These are phyloP conservation scores for Venturia canescens DNA, from an alignment of 1,140 invertebrate species.

Conservation along the genomic window DNA sequence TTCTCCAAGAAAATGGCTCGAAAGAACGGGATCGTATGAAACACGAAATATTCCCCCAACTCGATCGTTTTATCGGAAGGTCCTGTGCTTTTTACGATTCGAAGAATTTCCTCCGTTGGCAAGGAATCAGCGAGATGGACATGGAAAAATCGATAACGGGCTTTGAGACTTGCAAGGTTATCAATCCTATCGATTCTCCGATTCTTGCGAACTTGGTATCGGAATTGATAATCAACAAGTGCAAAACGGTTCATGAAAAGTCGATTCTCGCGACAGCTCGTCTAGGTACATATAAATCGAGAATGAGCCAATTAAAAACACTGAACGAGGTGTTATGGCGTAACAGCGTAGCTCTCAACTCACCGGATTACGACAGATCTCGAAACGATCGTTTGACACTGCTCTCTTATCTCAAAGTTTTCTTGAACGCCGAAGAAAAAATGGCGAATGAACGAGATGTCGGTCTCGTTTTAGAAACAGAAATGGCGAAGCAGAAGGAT, in stretches of 20 bases:
- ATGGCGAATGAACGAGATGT: conserved; percentile 47
- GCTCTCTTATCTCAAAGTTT: conserved; percentile 57
- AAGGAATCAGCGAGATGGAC: conserved; percentile 47
- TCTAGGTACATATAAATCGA: conserved; percentile 68
- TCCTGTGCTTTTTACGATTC: conserved; percentile 59
- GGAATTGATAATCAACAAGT: conserved; percentile 61
- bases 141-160: conserved; percentile 36
- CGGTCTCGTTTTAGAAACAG: conserved; percentile 13
- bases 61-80: conserved; percentile 55
- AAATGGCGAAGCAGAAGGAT: conserved; percentile 33
- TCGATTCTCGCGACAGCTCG: conserved; percentile 58
- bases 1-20: conserved; percentile 26
- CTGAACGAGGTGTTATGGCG: conserved; percentile 77
- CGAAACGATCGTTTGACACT: conserved; percentile 64
- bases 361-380: conserved; percentile 57
- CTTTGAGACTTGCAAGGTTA: neutral
- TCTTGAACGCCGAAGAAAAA: conserved; percentile 56
- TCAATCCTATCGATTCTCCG: conserved; percentile 57
- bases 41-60: conserved; percentile 55
- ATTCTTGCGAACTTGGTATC: conserved; percentile 65
- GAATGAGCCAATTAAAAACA: conserved; percentile 67
- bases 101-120: conserved; percentile 50
- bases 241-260: conserved; percentile 37
- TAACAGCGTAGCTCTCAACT: conserved; percentile 72
- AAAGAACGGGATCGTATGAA: conserved; percentile 49